A percentile compares a stretch with the other conserved stretches of the same genome.
Evolutionary conservation across 2,797 vertebrate species (phyloP).

Genomic region (Amphiprion clarkii): DNA sequence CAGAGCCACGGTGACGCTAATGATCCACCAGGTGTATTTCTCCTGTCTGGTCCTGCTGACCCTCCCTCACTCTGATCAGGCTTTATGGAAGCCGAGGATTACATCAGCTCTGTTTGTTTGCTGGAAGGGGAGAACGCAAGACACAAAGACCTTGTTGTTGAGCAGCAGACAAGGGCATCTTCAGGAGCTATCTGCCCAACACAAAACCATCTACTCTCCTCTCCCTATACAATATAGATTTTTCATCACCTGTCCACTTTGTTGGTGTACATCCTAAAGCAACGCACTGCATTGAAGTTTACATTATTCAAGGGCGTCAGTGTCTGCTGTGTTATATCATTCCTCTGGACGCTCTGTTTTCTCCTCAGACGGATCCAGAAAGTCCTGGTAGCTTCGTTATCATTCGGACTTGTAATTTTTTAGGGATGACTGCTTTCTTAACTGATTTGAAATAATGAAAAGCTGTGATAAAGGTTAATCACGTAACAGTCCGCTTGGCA

Average conservation of each 20-base stretch:
- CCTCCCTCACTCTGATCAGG: constrained; percentile 58
- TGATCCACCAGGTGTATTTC: constrained; percentile 61
- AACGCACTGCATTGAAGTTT: constrained; percentile 6
- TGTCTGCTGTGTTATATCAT: neutral
- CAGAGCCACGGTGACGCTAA: constrained; percentile 60
- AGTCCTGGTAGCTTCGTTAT: neutral
- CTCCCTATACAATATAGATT: constrained; percentile 47
- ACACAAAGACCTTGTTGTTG: constrained; percentile 46
- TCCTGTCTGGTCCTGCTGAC: constrained; percentile 55
- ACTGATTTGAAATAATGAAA: neutral
- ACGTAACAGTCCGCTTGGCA: too few species aligned
- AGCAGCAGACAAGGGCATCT: constrained; percentile 60
- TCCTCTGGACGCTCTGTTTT: neutral
- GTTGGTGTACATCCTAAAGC: constrained; percentile 21
- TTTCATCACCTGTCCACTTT: constrained; percentile 46
- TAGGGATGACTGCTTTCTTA: neutral
- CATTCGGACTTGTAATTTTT: neutral
- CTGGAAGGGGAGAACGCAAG: constrained; percentile 46
- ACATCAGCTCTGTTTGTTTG: constrained; percentile 75
- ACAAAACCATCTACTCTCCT: constrained; percentile 11
- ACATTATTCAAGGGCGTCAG: constrained; percentile 30
- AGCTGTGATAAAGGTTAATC: neutral
- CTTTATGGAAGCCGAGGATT: constrained; percentile 69
- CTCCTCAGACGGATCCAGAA: neutral
- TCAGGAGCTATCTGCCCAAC: constrained; percentile 27